Conservation (phyloP, 2,797 vertebrate genomes). For the Cryptoblepharus egeriae region DNA sequence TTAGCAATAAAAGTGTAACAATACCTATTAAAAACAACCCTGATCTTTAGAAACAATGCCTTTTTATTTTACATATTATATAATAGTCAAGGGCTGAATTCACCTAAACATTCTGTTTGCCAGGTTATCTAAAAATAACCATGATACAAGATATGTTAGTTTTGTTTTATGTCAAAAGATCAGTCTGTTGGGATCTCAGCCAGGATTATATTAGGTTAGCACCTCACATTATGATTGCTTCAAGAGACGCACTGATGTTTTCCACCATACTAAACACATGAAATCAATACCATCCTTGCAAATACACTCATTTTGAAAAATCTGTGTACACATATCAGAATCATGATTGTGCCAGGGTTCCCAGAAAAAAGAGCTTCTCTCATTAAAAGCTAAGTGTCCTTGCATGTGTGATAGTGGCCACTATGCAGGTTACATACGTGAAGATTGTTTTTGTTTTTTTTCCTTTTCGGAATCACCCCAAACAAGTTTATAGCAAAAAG, state of each 20-base stretch:
- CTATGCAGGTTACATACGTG: too few species aligned
- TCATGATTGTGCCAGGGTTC: not conserved
- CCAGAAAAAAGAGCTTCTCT: not conserved
- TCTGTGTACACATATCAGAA: too few species aligned
- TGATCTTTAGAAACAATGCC: not conserved
- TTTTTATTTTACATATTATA: too few species aligned
- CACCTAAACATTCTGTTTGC: slow-evolving; percentile 37
- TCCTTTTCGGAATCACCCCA: too few species aligned
- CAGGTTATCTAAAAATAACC: slow-evolving; percentile 48
- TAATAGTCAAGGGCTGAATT: slow-evolving; percentile 11
- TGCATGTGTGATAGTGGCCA: too few species aligned
- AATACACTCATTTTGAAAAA: too few species aligned
- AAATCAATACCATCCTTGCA: not conserved
- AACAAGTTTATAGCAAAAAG: too few species aligned
- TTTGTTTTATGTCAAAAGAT: slow-evolving; percentile 48
- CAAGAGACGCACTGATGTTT: not conserved
- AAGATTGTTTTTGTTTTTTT: too few species aligned
- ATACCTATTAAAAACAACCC: not conserved
- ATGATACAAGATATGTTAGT: slow-evolving; percentile 52
- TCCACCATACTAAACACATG: not conserved
- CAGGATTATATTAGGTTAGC: not conserved
- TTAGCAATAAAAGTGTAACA: not conserved
- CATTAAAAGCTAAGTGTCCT: too few species aligned
- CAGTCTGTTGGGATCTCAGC: slow-evolving; percentile 46
- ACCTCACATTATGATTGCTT: not conserved